These are phyloP conservation scores for Megatriorchis doriae DNA, from an alignment of 2,113 vertebrate species.

Conservation along the genomic window DNA sequence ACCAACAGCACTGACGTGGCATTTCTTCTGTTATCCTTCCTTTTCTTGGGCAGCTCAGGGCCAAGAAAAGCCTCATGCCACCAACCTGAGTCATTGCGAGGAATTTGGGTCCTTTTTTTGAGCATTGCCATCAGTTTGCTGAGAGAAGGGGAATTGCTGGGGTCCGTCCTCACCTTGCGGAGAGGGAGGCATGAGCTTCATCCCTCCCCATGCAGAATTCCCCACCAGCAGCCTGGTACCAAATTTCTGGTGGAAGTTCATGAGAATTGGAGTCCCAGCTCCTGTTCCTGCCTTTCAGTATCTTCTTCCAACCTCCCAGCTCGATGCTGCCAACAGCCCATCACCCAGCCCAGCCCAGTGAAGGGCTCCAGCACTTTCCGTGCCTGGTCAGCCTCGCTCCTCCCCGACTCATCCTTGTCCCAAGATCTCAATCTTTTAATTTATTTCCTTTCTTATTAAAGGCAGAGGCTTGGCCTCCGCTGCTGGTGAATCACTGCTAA, in stretches of 20 bases:
- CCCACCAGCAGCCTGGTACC: neutral
- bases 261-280: neutral
- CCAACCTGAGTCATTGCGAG: neutral
- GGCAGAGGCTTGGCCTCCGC: neutral
- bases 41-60: neutral
- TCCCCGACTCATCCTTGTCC: neutral
- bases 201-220: neutral
- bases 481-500: neutral
- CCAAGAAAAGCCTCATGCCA: neutral
- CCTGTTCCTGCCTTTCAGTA: neutral
- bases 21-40: neutral
- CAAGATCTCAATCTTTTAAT: neutral
- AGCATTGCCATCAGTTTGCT: neutral
- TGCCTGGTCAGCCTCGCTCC: neutral
- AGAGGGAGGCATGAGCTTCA: neutral
- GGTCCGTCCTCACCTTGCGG: fast-evolving
- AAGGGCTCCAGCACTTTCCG: neutral
- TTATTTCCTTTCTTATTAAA: neutral
- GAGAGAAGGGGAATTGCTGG: neutral
- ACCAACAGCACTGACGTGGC: fast-evolving
- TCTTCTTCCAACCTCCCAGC: neutral
- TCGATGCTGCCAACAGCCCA: neutral
- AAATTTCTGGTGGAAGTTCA: neutral
- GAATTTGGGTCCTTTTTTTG: neutral
- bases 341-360: fast-evolving